Evolutionary conservation across 2,888 invertebrate species (phyloP).

Genomic region (Iphiclides podalirius): DNA sequence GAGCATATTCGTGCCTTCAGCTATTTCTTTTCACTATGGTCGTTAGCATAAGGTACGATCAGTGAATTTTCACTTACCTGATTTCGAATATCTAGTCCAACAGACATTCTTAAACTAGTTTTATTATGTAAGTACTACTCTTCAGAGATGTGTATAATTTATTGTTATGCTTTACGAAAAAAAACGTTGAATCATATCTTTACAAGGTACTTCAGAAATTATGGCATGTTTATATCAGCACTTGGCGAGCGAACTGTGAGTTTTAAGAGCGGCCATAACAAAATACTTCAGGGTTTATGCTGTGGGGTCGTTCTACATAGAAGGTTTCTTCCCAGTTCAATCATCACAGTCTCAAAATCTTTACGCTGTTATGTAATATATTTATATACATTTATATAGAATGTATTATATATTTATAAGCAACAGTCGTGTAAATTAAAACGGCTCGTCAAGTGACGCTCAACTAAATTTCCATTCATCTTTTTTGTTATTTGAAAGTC

Average conservation of each 20-base stretch:
- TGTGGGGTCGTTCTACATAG: neutral
- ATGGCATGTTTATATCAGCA: constrained; percentile 16
- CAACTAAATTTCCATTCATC: neutral
- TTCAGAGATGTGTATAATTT: constrained; percentile 11
- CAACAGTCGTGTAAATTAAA: too few species aligned
- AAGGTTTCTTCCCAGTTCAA: neutral
- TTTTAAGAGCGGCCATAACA: constrained; percentile 18
- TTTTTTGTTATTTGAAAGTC: constrained; percentile 1
- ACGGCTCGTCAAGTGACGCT: neutral
- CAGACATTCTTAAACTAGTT: neutral
- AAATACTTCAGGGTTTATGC: neutral
- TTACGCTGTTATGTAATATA: too few species aligned
- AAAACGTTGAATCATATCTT: constrained; percentile 19
- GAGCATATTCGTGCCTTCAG: too few species aligned
- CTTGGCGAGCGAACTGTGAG: constrained; percentile 4
- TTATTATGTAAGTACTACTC: neutral
- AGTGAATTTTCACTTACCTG: neutral
- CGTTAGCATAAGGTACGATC: neutral
- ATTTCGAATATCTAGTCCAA: neutral
- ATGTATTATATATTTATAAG: neutral
- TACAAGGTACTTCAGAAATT: constrained; percentile 17
- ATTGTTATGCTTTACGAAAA: neutral
- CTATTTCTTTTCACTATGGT: too few species aligned
- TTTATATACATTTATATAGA: too few species aligned
- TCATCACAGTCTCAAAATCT: neutral